Evolutionary conservation across 2,888 invertebrate genomes (phyloP), one percentile per base, ranked within the genome.

Genomic region (Teleiodes luculella): DNA sequence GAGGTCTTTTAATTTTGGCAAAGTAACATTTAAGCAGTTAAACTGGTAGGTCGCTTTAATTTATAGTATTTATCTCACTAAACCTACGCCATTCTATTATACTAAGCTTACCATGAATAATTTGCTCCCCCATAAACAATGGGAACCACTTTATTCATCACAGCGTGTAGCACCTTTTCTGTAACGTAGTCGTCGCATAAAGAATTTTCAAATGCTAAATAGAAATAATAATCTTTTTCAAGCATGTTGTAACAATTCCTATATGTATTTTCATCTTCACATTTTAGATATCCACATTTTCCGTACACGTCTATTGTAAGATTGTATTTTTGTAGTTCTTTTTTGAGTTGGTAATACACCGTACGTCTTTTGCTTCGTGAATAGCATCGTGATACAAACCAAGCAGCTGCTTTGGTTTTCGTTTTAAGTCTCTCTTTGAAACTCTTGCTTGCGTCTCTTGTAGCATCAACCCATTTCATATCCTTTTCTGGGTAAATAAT

Each of bases 181-280:
- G n/a, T n/a, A n/a, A n/a, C n/a, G n/a, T n/a, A 94, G 54, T 75
- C 75, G 48, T 71, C 77, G 68, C 93, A 93, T 63, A 93, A 90
- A 5, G 93, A 92, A 75, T 94, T 94, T 74, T 94, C 94, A 65
- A 94, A 93, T 1, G 90, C 80, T 49, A n/a, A n/a, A n/a, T n/a
- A n/a, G n/a, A n/a, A n/a, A n/a, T n/a, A n/a, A n/a, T n/a, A n/a
- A n/a, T n/a, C n/a, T n/a, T n/a, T 39, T 39, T 39, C 18, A 36
- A 86, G 52, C 56, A 70, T 73, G 24, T 59, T 61, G 54, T 71
- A 69, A 52, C 76, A 77, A 20, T 55, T 56, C 0, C 61, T 52
- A 24, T 61, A 56, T 10, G n/a, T n/a, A n/a, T 55, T 36, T 11
- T 56, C 13, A 51, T 59, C 57, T 1, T 69, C 63, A 54, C 74